A percentile compares a stretch with the other conserved stretches of the same genome.
Evolutionary conservation across 2,888 invertebrate genomes (phyloP).

Genomic region (Acronicta leporina): DNA sequence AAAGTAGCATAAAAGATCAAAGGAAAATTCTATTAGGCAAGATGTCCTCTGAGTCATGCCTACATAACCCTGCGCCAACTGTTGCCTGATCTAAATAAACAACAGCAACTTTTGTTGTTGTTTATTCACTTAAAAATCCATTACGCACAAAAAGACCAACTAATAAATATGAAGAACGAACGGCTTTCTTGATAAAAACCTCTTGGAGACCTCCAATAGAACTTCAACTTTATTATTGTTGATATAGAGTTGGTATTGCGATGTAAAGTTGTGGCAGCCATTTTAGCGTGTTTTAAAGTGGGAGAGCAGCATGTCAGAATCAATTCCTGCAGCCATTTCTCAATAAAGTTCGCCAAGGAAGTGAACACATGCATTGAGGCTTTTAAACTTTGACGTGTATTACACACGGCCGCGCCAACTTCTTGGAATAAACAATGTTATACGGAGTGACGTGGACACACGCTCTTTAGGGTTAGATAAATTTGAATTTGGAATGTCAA

Average conservation of each 20-base stretch:
- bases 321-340: slow-evolving; percentile 86
- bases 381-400: slow-evolving; percentile 84
- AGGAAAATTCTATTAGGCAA: slow-evolving; percentile 5
- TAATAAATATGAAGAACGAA: slow-evolving; percentile 82
- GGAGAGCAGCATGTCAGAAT: slow-evolving; percentile 80
- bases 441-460: slow-evolving; percentile 25
- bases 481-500: slow-evolving; percentile 1
- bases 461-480: slow-evolving; percentile 3
- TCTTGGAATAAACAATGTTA: slow-evolving; percentile 51
- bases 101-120: slow-evolving; percentile 69
- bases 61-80: slow-evolving; percentile 50
- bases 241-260: slow-evolving; percentile 46
- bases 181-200: slow-evolving; percentile 70
- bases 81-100: slow-evolving; percentile 56
- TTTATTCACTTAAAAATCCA: slow-evolving; percentile 88
- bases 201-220: slow-evolving; percentile 25
- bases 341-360: slow-evolving; percentile 78
- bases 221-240: slow-evolving; percentile 36
- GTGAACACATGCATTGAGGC: slow-evolving; percentile 78
- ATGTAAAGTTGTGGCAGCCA: slow-evolving; percentile 56
- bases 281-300: slow-evolving; percentile 81
- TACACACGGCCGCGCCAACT: slow-evolving; percentile 54
- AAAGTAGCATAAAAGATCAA: slow-evolving; percentile 7
- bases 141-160: slow-evolving; percentile 84
- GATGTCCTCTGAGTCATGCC: slow-evolving; percentile 21